Evolutionary conservation across 2,888 invertebrate species (phyloP).

Genomic region (Lasioglossum leucozonium): DNA sequence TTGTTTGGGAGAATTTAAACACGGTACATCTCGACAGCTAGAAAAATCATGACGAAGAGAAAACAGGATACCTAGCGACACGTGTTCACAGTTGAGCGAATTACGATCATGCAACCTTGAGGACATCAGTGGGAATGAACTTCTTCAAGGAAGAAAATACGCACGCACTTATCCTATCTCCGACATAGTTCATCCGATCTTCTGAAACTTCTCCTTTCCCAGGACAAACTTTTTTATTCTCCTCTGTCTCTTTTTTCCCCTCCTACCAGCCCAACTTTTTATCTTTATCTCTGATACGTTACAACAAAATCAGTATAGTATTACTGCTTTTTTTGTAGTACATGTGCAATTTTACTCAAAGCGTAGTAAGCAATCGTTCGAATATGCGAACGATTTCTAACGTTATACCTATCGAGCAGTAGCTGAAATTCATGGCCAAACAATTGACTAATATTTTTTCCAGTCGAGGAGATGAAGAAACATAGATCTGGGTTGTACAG

Average conservation of each 20-base stretch:
- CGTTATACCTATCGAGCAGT: constrained; percentile 17
- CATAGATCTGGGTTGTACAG: background rate
- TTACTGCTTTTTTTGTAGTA: constrained; percentile 83
- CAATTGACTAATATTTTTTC: background rate
- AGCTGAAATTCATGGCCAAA: constrained; percentile 18
- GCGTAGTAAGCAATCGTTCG: constrained; percentile 71
- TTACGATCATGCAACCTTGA: constrained; percentile 33
- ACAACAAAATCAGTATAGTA: constrained; percentile 82
- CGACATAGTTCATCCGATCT: constrained; percentile 58
- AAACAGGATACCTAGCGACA: constrained; percentile 41
- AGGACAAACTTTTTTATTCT: background rate
- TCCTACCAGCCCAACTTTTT: background rate
- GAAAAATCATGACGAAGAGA: constrained; percentile 65
- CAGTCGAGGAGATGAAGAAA: background rate
- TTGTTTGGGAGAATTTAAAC: constrained; percentile 60
- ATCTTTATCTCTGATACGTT: constrained; percentile 76
- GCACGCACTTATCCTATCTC: constrained; percentile 58
- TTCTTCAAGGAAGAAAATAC: constrained; percentile 55
- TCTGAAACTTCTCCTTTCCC: constrained; percentile 32
- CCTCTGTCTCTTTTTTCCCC: background rate
- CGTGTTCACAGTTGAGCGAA: constrained; percentile 41
- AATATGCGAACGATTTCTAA: constrained; percentile 61
- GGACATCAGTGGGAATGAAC: constrained; percentile 38
- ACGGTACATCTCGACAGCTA: constrained; percentile 77
- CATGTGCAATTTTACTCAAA: constrained; percentile 71